Evolutionary conservation across 2,113 vertebrate genomes (phyloP).

Genomic region (Montifringilla adamsi): DNA sequence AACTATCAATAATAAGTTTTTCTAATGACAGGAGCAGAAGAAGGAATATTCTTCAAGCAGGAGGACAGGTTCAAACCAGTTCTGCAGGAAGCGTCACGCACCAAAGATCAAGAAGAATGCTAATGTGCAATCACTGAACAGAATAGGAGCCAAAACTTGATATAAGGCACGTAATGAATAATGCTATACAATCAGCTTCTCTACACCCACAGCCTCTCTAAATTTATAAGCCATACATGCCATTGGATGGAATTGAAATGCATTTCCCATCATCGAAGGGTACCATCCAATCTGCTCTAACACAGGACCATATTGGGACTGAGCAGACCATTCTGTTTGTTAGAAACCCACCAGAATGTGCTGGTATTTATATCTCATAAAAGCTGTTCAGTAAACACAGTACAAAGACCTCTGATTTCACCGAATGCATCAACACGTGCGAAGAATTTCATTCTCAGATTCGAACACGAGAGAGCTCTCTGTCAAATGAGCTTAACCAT

Average conservation of each 20-base stretch:
- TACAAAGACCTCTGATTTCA: slow-evolving; percentile 50
- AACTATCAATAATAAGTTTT: slow-evolving; percentile 26
- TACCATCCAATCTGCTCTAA: slow-evolving; percentile 51
- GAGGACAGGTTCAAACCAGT: slow-evolving; percentile 43
- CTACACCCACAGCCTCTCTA: slow-evolving; percentile 39
- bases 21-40: slow-evolving; percentile 11
- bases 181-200: slow-evolving; percentile 37
- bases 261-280: neutral
- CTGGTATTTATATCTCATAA: slow-evolving; percentile 60
- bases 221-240: slow-evolving; percentile 1
- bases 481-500: neutral
- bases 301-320: slow-evolving; percentile 47
- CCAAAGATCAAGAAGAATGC: slow-evolving; percentile 53
- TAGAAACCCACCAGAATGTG: slow-evolving; percentile 42
- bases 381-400: slow-evolving; percentile 65
- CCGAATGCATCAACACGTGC: neutral
- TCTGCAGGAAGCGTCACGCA: slow-evolving; percentile 38
- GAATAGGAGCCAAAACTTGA: slow-evolving; percentile 51
- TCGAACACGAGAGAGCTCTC: neutral
- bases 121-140: slow-evolving; percentile 45
- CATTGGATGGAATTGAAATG: slow-evolving; percentile 34
- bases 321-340: slow-evolving; percentile 48
- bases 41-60: slow-evolving; percentile 27
- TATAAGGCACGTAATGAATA: slow-evolving; percentile 42
- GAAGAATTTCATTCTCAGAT: slow-evolving; percentile 10